These are phyloP conservation scores for Coptodon rendalli DNA, from an alignment of 2,113 vertebrate genomes.

Conservation along the genomic window DNA sequence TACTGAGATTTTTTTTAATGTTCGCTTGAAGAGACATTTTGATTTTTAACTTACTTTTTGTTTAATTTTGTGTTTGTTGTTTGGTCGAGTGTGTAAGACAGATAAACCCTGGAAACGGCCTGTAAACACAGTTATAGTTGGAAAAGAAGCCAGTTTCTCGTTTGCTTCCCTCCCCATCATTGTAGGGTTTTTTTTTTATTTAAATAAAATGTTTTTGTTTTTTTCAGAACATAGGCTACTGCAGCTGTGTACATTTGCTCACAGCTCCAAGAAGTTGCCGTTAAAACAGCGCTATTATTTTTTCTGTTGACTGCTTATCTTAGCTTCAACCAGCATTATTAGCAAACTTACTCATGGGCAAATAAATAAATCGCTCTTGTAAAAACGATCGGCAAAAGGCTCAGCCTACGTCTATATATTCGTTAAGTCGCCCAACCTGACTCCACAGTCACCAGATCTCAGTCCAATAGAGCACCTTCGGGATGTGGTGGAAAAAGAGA, in stretches of 20 bases:
- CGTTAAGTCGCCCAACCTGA: neutral
- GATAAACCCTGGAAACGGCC: neutral
- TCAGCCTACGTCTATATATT: neutral
- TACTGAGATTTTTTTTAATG: neutral
- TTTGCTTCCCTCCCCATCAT: neutral
- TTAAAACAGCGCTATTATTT: neutral
- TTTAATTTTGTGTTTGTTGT: neutral
- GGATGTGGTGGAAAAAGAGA: neutral
- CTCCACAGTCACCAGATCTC: neutral
- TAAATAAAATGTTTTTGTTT: neutral
- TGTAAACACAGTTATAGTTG: neutral
- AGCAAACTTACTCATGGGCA: neutral
- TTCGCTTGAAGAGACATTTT: neutral
- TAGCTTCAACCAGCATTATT: neutral
- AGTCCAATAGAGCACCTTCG: neutral
- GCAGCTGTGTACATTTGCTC: neutral
- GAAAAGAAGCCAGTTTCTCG: neutral
- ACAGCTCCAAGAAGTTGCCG: neutral
- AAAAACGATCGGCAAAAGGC: neutral
- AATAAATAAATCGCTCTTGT: neutral
- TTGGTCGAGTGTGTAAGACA: neutral
- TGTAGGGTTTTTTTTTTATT: accelerated
- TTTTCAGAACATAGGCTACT: neutral
- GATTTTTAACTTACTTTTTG: neutral
- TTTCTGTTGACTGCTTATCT: neutral